Evolutionary conservation across 2,888 invertebrate species (phyloP), one percentile per base, ranked within the genome.

Genomic region (Agonum fuliginosum): DNA sequence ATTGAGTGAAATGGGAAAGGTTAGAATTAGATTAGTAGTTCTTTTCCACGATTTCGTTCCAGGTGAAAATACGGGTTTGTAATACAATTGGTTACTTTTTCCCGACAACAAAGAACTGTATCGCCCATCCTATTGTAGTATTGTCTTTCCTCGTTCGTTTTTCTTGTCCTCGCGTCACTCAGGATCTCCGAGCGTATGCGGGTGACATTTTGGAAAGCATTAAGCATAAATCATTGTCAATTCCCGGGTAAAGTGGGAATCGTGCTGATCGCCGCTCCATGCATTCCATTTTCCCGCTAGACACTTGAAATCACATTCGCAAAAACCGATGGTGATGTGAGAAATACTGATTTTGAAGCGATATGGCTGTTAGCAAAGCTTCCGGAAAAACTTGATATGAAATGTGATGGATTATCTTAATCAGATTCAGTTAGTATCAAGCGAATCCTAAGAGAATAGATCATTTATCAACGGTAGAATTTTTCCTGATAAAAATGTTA

Each of bases 141-240:
- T n/a, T n/a, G n/a, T n/a, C n/a, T n/a, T n/a, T n/a, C n/a, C n/a
- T n/a, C n/a, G n/a, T n/a, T n/a, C n/a, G n/a, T n/a, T n/a, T n/a
- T n/a, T n/a, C n/a, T n/a, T n/a, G n/a, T n/a, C n/a, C n/a, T n/a
- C 24, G n/a, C 24, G 54, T 54, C 54, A 20, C 22, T 54, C 54
- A 54, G 24, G 22, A 10, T 54, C 20, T 0, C 6, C 48, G 17
- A 19, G 24, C 14, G 69, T 43, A 5, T 34, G 46, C 20, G 19
- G 22, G 72, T 65, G 74, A 74, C 74, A 74, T 62, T 74, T 46
- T 46, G 62, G 73, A 62, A 74, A 62, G 74, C 65, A 46, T 65
- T 62, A 65, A 74, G 43, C 74, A 74, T 74, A 74, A 74, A 74
- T 74, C 74, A 74, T 74, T 74, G 74, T 74, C 74, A 74, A 43